A percentile compares a stretch with the other conserved stretches of the same genome.
These are phyloP conservation scores for Neodiprion lecontei DNA, from an alignment of 1,140 invertebrate genomes.

Conservation along the genomic window DNA sequence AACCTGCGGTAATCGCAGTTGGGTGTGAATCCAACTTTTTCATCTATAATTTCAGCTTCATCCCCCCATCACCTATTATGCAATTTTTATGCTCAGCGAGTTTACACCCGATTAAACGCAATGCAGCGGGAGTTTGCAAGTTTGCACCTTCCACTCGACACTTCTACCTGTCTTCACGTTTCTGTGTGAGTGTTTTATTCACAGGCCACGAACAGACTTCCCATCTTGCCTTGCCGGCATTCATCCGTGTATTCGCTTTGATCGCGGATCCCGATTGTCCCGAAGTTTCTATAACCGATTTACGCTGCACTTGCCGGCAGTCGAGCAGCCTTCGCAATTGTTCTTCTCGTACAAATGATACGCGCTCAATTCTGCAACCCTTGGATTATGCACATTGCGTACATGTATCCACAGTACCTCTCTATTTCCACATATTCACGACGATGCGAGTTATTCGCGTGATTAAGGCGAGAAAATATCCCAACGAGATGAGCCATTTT, in stretches of 20 bases:
- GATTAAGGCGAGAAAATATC: neutral
- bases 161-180: too few relatives aligned
- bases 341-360: too few relatives aligned
- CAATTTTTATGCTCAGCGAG: slow-evolving; percentile 1
- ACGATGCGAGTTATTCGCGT: too few relatives aligned
- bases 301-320: neutral
- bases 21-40: neutral
- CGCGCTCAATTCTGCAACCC: too few relatives aligned
- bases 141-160: too few relatives aligned
- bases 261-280: neutral
- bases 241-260: neutral
- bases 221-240: neutral
- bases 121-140: too few relatives aligned
- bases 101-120: neutral
- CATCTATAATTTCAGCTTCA: neutral
- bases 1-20: too few relatives aligned
- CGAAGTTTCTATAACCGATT: neutral
- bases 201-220: neutral
- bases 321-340: too few relatives aligned
- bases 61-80: neutral
- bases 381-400: too few relatives aligned
- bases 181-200: too few relatives aligned
- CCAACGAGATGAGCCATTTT: neutral
- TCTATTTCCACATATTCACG: too few relatives aligned
- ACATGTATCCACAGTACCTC: too few relatives aligned